Base-by-base conservation (phyloP, 1,140 invertebrate species). In the Drosophila miranda region DNA sequence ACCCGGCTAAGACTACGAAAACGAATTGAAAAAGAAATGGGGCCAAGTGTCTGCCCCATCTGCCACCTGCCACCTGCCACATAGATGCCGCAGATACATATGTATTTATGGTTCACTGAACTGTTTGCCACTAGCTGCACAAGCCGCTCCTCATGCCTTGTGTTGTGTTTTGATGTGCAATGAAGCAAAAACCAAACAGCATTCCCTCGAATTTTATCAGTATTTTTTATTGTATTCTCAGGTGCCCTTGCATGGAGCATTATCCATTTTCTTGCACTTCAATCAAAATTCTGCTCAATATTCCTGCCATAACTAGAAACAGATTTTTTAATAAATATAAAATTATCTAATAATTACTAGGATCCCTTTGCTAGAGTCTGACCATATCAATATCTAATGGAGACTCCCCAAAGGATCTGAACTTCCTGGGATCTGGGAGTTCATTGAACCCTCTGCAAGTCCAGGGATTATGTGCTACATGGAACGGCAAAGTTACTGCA, bases 11-110 rank as follows among this genome's bases (percentile, higher is more conserved):
- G 70, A 54, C 64, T 75, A 75, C 61, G 41, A 68, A 72, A 79
- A 59, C 56, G 64, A 83, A 84, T 84, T 84, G 76, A 73, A 80
- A 83, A 71, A 38, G 11, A 13, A 74, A 74, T 11, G 59, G 58
- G 69, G 70, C 70, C 69, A 73, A 74, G 72, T 75, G 71, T 54
- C 60, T 58, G 61, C 30, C 46, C 9, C 63, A 56, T 68, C 63
- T 53, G 34, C 50, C 48, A 60, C 49, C 63, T 53, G 34, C 50
- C 48, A 60, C 49, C 28, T 42, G 43, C 11, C 16, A 30, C 21
- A 34, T 23, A 48, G n/a, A 5, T 21, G 21, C n/a, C n/a, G n/a
- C 16, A 41, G 44, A 46, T n/a, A 44, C 41, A 51, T 13, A 68
- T 43, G 52, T 51, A 73, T 49, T 55, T 73, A 41, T 50, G 53